Evolutionary conservation across 2,888 invertebrate species (phyloP), one percentile per base, ranked within the genome.

Genomic region (Epicampocera succincta): DNA sequence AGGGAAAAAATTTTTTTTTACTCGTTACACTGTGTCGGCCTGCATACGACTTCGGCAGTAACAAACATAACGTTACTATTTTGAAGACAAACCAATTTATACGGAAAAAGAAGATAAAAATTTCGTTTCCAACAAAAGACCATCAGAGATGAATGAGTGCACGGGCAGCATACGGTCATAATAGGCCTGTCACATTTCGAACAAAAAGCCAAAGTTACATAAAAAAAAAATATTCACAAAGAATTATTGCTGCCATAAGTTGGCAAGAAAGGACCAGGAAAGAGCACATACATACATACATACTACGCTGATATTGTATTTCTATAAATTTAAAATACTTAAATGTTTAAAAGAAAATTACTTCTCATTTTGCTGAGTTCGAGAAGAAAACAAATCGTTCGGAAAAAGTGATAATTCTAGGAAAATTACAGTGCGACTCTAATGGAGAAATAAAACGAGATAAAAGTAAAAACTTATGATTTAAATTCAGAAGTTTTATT

Each of bases 131-230:
- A 78, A 82, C 74, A 78, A 78, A 77, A 77, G 50, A 56, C 11
- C 52, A 56, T 63, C 63, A 63, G 65, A 56, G 71, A 77, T 69
- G 52, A 74, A 76, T 69, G 72, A 68, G 69, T 61, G 75, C 38
- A 52, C 29, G 52, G 5, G 25, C 25, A 46, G 63, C 82, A 82
- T 82, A 82, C 78, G 82, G 69, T 54, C 69, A 71, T 82, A 77
- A 76, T 75, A 76, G 75, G 80, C 83, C 68, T 83, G 76, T 80
- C 83, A 73, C 61, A 75, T 42, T 77, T 75, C 63, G 48, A 19
- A 46, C 68, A 73, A 21, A 60, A 44, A 38, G 4, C 3, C 21
- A 8, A 46, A 12, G 25, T 25, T 25, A 25, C 2, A 25, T 3
- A 48, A 58, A 54, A 40, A 40, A 11, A 40, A 50, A 52, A 63